These are phyloP conservation scores for Pampus argenteus DNA, from an alignment of 2,797 vertebrate species.

Conservation along the genomic window DNA sequence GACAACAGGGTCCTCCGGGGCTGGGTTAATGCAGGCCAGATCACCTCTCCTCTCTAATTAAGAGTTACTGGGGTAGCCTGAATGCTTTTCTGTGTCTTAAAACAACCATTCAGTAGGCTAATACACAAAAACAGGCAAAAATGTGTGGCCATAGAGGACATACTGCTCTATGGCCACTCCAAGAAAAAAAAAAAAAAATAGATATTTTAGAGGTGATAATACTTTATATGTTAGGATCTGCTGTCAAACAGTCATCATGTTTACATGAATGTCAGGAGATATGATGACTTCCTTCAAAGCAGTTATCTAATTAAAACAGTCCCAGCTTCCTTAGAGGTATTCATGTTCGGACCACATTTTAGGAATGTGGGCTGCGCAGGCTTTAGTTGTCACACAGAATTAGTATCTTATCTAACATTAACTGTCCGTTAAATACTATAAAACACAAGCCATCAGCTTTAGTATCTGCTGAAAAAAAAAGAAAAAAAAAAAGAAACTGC, in stretches of 20 bases:
- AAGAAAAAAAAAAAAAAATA: too few relatives aligned
- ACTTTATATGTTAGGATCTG: background rate
- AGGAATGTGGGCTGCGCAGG: constrained; percentile 13
- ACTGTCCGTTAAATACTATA: constrained; percentile 42
- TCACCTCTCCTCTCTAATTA: constrained; percentile 18
- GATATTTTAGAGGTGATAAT: background rate
- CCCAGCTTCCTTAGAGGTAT: constrained; percentile 23
- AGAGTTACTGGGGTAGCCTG: constrained; percentile 8
- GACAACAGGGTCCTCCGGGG: constrained; percentile 44
- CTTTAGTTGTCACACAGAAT: constrained; percentile 2
- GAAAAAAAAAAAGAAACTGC: constrained; percentile 58
- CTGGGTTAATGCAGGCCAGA: constrained; percentile 29
- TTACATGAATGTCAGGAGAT: constrained; percentile 25
- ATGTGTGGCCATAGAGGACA: background rate
- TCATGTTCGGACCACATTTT: constrained; percentile 32
- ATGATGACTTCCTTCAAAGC: constrained; percentile 27
- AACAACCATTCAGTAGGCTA: constrained; percentile 13
- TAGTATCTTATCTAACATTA: constrained; percentile 34
- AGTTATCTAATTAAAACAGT: constrained; percentile 31
- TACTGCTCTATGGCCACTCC: background rate
- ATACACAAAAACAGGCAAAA: background rate
- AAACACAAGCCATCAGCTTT: constrained; percentile 23
- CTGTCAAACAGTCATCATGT: constrained; percentile 24
- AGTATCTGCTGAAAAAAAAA: constrained; percentile 52
- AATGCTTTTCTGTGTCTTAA: constrained; percentile 15